Evolutionary conservation across 2,888 invertebrate genomes (phyloP).

Genomic region (Diaperis boleti): DNA sequence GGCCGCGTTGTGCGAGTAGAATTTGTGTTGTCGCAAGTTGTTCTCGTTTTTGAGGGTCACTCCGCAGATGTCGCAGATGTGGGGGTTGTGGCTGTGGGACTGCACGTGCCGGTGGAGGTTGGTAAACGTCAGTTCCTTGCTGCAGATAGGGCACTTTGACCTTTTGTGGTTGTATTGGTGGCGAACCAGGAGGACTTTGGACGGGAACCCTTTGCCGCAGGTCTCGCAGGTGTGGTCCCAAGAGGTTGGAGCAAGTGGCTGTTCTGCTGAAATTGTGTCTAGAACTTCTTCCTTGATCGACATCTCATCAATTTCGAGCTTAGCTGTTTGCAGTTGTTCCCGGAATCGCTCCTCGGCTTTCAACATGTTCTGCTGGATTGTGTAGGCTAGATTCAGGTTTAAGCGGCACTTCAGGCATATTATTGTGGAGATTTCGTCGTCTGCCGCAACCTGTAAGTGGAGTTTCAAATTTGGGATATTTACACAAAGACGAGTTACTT

Average conservation of each 20-base stretch:
- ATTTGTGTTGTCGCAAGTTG: conserved; percentile 24
- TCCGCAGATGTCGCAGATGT: conserved; percentile 58
- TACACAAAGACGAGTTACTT: too few species aligned
- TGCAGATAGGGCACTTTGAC: conserved; percentile 56
- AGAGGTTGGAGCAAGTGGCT: too few species aligned
- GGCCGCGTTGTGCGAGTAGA: conserved; percentile 53
- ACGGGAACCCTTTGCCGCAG: conserved; percentile 53
- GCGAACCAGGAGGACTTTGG: conserved; percentile 51
- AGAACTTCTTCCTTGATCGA: too few species aligned
- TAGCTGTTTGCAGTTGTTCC: background rate
- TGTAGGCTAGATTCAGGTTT: conserved; percentile 51
- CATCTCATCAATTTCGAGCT: background rate
- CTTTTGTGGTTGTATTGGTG: conserved; percentile 56
- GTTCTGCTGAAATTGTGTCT: too few species aligned
- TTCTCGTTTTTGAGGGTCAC: conserved; percentile 41
- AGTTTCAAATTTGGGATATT: too few species aligned
- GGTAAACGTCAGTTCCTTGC: conserved; percentile 50
- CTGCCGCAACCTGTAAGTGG: conserved; percentile 21
- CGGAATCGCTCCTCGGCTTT: conserved; percentile 44
- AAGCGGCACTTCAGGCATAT: conserved; percentile 51
- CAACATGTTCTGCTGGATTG: conserved; percentile 53
- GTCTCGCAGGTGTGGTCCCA: conserved; percentile 49
- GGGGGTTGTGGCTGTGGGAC: conserved; percentile 52
- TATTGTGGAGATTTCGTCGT: conserved; percentile 38
- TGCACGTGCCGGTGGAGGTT: conserved; percentile 57